Evolutionary conservation across 2,888 invertebrate species (phyloP), one percentile per base, ranked within the genome.

Genomic region (Alsophila aescularia): DNA sequence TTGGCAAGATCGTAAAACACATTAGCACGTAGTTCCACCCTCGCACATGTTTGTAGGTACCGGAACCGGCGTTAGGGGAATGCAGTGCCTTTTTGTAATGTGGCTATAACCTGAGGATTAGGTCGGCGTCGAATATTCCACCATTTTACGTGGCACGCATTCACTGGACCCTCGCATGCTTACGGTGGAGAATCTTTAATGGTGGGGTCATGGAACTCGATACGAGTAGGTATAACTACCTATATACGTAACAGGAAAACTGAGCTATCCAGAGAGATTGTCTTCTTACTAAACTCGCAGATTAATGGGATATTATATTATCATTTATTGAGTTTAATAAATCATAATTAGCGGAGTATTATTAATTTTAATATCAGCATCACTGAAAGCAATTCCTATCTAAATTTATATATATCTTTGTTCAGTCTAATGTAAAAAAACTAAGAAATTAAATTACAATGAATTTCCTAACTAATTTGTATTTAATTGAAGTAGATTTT

Each of bases 81-180:
- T 86, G 86, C 89, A 90, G 85, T 81, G 83, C 77, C 83, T 89
- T 89, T 88, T 87, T 86, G 86, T 90, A 87, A 88, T 87, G 81
- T 79, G 79, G 76, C 82, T 73, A 86, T 90, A 87, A 85, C 81
- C 81, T 74, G 72, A 67, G 79, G 80, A 83, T 85, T 83, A 83
- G 77, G 80, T 65, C 70, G 69, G 57, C 53, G 56, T 58, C 61
- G 70, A 72, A 76, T 75, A 73, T 69, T 71, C 73, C 64, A 62
- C 76, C 74, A 78, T 84, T 81, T 75, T 77, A 70, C 72, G 70
- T 72, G 69, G 62, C 52, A 70, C 70, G 62, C 71, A 72, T 71
- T 76, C 74, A 72, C 70, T 76, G 67, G 69, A 77, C 69, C 72
- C 69, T 71, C 69, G 72, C 75, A 70, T 73, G 72, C 75, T 77